Evolutionary conservation across 2,797 vertebrate genomes (phyloP), one percentile per base, ranked within the genome.

Genomic region (Amniataba percoides): DNA sequence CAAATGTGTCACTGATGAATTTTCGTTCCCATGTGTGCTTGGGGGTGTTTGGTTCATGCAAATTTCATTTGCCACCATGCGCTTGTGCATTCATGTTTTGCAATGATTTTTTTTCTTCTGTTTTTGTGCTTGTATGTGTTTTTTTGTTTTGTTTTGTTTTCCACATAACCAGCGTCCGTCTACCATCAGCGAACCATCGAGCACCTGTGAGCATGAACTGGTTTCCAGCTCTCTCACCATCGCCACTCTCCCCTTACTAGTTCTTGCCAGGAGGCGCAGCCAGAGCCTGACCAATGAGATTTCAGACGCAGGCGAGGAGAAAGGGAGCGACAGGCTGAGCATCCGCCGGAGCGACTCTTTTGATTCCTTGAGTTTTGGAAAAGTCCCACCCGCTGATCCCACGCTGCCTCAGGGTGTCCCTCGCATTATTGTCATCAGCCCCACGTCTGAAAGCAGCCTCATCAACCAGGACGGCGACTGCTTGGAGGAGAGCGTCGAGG

Each of bases 371-470:
- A 76, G 53, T 65, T 55, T 83, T n/a, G 75, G 76, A 53, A 74
- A 62, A 45, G 52, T 18, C 23, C 3, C 71, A 2, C 25, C 51
- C 13, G 6, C 42, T 9, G 66, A 67, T 16, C 46, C 58, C 43
- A 66, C 13, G 34, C 23, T 68, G 16, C 46, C 51, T 36, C 84
- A 82, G 74, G 67, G 43, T 9, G 71, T 96, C 48, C 96, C 96
- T 39, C 93, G 92, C 61, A 96, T 97, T 45, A 89, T 97, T 1
- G 86, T 94, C 77, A 94, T 96, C 75, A 95, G 96, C 71, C 95
- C 96, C 67, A 96, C 95, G n/a, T 94, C 95, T 58, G 95, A 96
- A 69, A 94, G 89, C 68, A 93, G 91, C 72, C 85, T 95, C 1
- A 91, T 94, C 72, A 89, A 2, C 1, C 85, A 76, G 52, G 92